Base-by-base conservation (phyloP, 2,888 invertebrate species). In the Anthoptus insignis region DNA sequence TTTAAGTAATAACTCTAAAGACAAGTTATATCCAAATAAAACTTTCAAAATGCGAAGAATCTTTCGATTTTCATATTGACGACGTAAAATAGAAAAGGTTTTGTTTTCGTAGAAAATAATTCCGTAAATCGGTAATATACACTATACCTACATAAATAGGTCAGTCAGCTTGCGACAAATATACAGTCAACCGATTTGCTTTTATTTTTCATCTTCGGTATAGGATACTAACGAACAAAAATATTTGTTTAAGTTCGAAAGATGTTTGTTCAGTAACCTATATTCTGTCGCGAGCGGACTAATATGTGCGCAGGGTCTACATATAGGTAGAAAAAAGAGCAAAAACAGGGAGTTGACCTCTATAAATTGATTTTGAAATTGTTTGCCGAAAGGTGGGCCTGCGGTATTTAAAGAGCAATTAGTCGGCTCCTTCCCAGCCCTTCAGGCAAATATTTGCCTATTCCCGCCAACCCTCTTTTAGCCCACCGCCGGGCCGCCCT, bases 351-450 rank as follows among this genome's bases (percentile, higher is more conserved):
- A 85, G 84, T 83, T 82, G 80, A 82, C 82, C 82, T 82, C 81
- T 84, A 86, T 86, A 89, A 91, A 91, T 91, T 88, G 88, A 87
- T 89, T 89, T 87, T 77, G 79, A 83, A 84, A 87, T 82, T 90
- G 87, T 92, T 92, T 92, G 84, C 80, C 70, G 73, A 82, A 87
- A 88, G 89, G 89, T 86, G 85, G 86, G 88, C 79, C 80, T 76
- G 84, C 81, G 87, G 87, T 92, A 91, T 92, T 92, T 92, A 92
- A 91, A 91, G 89, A 90, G 87, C 92, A 92, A 92, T 92, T 92
- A 92, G 92, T 88, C 88, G 89, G 86, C 82, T 87, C 89, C 89
- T 87, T 86, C 82, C 83, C 88, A 87, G 86, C 89, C 89, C 89
- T 87, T 78, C 76, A 81, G 86, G 80, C 86, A 91, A 92, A 91